Base-by-base conservation (phyloP, 2,113 vertebrate species). In the Verasper variegatus region DNA sequence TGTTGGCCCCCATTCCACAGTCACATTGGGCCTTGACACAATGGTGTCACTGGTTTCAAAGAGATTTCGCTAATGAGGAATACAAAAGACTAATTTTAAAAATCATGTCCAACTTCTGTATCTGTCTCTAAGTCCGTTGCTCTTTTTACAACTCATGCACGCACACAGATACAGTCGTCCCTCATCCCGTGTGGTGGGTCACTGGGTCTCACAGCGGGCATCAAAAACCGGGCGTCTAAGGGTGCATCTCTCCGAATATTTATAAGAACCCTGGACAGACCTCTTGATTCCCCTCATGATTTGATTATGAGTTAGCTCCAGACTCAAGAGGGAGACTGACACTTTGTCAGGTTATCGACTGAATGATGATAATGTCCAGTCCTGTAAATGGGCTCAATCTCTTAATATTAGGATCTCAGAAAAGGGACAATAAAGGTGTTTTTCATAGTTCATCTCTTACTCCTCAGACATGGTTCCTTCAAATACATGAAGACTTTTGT, bases 201-300 rank as follows among this genome's bases (percentile, higher is more conserved):
- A 42, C 11, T 42, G 40, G 63, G 61, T 57, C 60, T 52, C 70
- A 27, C 40, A 14, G 57, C 20, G 20, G 56, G 66, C 70, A 77
- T 80, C 75, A 78, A 84, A 85, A 74, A 23, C 52, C 5, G 2
- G 47, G 17, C 69, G 82, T 71, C 79, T 78, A 68, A 72, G 55
- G 68, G 68, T 62, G 69, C 63, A 74, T 65, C 67, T 88, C 69
- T 88, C 69, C 23, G 83, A 92, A 90, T 94, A 93, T 92, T 91
- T 85, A 92, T 90, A 83, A 89, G 79, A 65, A 86, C 87, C 80
- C 56, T 23, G 58, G 58, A 81, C 31, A 8, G 69, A 84, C 88
- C 81, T 81, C 70, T 74, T 74, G 81, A 69, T 78, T 73, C 78
- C 85, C 42, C 75, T 91, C 87, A 86, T 85, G 82, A 87, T 84